These are phyloP conservation scores for Sarcoramphus papa DNA, from an alignment of 2,797 vertebrate genomes.

Conservation along the genomic window DNA sequence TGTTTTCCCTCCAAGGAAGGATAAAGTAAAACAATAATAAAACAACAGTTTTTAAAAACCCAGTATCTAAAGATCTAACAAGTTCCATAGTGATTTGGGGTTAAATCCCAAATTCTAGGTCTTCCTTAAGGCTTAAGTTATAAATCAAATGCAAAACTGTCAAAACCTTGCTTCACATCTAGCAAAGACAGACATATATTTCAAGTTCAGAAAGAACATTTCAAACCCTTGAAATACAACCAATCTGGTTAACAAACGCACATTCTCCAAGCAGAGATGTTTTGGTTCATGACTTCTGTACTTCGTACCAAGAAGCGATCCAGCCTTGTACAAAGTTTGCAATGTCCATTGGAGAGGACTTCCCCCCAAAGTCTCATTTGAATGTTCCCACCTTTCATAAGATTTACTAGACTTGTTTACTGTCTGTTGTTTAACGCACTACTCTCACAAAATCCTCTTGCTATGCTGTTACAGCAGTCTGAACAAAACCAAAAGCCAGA, in stretches of 20 bases:
- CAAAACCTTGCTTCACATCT: background rate
- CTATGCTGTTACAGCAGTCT: background rate
- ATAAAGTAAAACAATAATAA: background rate
- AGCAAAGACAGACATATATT: background rate
- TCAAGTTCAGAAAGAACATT: conserved; percentile 10
- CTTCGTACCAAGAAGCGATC: background rate
- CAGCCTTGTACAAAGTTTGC: background rate
- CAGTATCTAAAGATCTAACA: background rate
- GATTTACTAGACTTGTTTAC: background rate
- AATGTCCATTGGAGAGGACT: background rate
- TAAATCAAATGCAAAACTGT: background rate
- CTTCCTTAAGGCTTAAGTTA: background rate
- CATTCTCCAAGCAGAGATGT: background rate
- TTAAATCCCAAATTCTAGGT: background rate
- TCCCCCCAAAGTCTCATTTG: background rate
- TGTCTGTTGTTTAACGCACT: background rate
- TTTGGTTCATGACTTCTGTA: background rate
- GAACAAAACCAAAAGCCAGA: background rate
- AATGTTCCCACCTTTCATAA: background rate
- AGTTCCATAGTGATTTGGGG: background rate
- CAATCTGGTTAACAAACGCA: background rate
- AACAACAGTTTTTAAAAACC: background rate
- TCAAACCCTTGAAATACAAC: background rate
- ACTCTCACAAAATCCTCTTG: background rate
- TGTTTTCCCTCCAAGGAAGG: background rate